Percentiles rank a stretch among this genome's conserved stretches.
Evolutionary conservation across 2,797 vertebrate species (phyloP).

Genomic region (Otolemur crassicaudatus): DNA sequence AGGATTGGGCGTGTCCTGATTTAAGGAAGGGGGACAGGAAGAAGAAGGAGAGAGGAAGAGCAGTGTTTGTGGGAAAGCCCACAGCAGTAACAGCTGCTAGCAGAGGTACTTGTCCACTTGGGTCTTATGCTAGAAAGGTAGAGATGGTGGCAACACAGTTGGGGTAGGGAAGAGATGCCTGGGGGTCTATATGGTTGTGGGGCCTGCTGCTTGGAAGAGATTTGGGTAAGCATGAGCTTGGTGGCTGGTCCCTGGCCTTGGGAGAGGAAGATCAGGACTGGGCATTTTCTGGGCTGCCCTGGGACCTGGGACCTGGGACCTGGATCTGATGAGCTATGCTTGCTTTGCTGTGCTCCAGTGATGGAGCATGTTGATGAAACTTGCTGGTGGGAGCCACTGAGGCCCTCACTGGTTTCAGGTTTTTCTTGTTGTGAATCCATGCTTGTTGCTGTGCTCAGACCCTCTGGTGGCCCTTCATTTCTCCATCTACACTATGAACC

Average conservation of each 20-base stretch:
- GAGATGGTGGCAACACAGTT: not conserved
- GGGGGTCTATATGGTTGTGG: not conserved
- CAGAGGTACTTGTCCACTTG: not conserved
- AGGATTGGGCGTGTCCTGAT: slow-evolving; percentile 75
- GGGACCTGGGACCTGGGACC: not conserved
- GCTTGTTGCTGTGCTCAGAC: not conserved
- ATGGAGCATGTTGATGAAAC: rapidly evolving
- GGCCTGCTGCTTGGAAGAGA: not conserved
- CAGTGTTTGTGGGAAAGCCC: not conserved
- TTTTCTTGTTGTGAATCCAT: not conserved
- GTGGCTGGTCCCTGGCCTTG: not conserved
- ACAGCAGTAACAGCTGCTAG: not conserved
- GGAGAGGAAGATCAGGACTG: not conserved
- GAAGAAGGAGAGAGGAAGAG: slow-evolving; percentile 44
- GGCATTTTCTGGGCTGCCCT: not conserved
- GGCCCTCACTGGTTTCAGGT: not conserved
- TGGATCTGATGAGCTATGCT: not conserved
- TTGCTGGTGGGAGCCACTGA: not conserved
- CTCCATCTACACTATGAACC: not conserved
- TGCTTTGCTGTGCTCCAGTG: not conserved
- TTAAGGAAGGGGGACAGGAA: slow-evolving; percentile 9
- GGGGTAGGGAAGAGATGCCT: not conserved
- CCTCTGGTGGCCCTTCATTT: not conserved
- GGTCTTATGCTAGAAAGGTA: not conserved
- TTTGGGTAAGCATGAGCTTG: not conserved